Base-by-base conservation (phyloP, 2,113 vertebrate species). In the Cynopterus brachyotis region DNA sequence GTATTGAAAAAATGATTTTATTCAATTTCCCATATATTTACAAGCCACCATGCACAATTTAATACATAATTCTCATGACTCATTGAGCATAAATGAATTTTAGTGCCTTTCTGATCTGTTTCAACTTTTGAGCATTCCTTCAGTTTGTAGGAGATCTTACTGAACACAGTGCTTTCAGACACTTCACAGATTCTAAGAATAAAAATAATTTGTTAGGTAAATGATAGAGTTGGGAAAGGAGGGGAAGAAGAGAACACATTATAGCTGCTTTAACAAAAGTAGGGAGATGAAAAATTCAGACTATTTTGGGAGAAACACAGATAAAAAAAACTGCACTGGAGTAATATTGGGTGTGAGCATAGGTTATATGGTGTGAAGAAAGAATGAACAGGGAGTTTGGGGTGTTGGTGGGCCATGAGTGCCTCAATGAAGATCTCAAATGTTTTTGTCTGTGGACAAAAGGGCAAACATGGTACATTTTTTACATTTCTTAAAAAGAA, bases 21-120 rank as follows among this genome's bases (percentile, higher is more conserved):
- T 79, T 92, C n/a, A 84, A 69, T 83, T 75, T 42, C 57, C 45
- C 35, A 10, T 72, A 9, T 73, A 59, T 79, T 93, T 96, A 73
- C 22, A 37, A 92, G 69, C 40, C 75, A 15, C 80, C 24, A 19
- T 47, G 57, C 42, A 59, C 64, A 87, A 60, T 37, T 87, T 83
- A 50, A 69, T 79, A 83, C 32, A 24, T 76, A 66, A 66, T 89
- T 95, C 62, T 96, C 64, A 67, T 84, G 83, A 90, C 64, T 96
- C 30, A 57, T 35, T 57, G 78, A 87, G 59, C 26, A 32, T 94
- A 90, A 94, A 62, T 80, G 66, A 87, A 90, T 92, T 83, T 50
- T 70, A 50, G 40, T 30, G 42, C 78, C 32, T 42, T 30, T 78
- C 57, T 80, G 6, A 62, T 64, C 72, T 93, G 60, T 85, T 94